Evolutionary conservation across 2,888 invertebrate genomes (phyloP).

Genomic region (Acrobasis consociella): DNA sequence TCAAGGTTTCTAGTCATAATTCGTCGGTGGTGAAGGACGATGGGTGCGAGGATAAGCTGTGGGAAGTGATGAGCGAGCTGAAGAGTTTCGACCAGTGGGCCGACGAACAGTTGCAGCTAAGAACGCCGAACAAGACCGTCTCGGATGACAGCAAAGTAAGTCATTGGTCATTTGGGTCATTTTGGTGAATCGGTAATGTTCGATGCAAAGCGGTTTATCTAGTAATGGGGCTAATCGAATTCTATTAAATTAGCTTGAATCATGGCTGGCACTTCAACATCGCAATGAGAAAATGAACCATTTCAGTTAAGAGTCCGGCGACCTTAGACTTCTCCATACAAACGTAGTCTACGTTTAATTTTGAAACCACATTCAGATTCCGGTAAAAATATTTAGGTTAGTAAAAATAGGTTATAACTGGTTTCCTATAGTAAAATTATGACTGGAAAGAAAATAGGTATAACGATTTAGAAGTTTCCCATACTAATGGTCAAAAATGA

Average conservation of each 20-base stretch:
- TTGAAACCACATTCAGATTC: no score
- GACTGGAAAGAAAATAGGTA: no score
- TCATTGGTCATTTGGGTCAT: conserved; percentile 16
- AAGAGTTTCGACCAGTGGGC: conserved; percentile 72
- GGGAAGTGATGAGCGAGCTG: conserved; percentile 73
- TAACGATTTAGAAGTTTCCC: no score
- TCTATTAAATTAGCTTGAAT: conserved; percentile 4
- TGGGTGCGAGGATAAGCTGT: conserved; percentile 59
- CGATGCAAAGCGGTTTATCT: conserved; percentile 25
- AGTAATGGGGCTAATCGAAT: conserved; percentile 12
- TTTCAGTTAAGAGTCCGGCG: no score
- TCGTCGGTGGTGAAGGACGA: conserved; percentile 47
- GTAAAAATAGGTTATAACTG: no score
- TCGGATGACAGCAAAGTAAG: conserved; percentile 71
- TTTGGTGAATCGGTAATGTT: conserved; percentile 13
- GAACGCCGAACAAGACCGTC: conserved; percentile 54
- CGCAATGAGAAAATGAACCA: neutral
- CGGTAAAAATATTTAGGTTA: no score
- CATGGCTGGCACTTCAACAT: conserved; percentile 7
- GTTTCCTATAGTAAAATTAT: no score
- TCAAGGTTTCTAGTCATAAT: conserved; percentile 51
- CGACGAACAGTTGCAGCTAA: conserved; percentile 63
- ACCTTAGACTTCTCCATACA: no score
- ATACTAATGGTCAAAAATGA: no score
- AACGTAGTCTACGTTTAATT: no score